Percentiles rank a stretch among this genome's conserved stretches.
These are phyloP conservation scores for Nesogale talazaci DNA, from an alignment of 2,113 vertebrate species.

Conservation along the genomic window DNA sequence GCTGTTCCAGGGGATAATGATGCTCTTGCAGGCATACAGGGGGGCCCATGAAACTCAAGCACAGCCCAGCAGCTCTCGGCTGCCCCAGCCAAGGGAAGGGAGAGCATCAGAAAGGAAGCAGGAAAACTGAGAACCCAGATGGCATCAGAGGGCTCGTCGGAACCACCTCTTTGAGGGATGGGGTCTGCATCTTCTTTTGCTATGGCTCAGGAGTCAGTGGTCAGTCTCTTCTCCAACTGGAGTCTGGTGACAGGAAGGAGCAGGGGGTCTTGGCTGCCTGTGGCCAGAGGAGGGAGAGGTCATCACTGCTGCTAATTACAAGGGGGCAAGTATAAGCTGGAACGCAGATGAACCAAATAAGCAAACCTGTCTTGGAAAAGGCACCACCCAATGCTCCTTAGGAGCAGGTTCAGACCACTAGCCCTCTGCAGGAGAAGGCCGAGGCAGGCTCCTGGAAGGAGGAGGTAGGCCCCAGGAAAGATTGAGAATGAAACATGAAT, in stretches of 20 bases:
- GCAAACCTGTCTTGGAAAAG: too few species aligned
- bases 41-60: conserved; percentile 61
- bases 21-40: conserved; percentile 83
- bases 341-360: too few species aligned
- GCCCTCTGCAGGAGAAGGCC: too few species aligned
- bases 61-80: background rate
- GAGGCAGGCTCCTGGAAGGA: too few species aligned
- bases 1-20: conserved; percentile 79
- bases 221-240: background rate
- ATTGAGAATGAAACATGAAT: too few species aligned
- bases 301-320: too few species aligned
- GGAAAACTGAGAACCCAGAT: background rate
- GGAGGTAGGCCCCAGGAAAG: too few species aligned
- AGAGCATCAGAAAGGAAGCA: background rate
- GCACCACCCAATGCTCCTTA: too few species aligned
- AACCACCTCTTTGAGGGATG: background rate
- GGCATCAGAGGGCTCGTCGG: background rate
- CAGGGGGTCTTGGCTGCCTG: background rate
- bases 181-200: background rate
- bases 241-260: background rate
- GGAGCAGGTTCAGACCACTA: too few species aligned
- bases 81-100: conserved; percentile 20
- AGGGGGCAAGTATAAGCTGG: too few species aligned
- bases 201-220: background rate
- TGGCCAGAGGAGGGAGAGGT: background rate